Percentiles rank a stretch among this genome's conserved stretches.
These are phyloP conservation scores for Antheraea yamamai DNA, from an alignment of 2,888 invertebrate genomes.

Conservation along the genomic window DNA sequence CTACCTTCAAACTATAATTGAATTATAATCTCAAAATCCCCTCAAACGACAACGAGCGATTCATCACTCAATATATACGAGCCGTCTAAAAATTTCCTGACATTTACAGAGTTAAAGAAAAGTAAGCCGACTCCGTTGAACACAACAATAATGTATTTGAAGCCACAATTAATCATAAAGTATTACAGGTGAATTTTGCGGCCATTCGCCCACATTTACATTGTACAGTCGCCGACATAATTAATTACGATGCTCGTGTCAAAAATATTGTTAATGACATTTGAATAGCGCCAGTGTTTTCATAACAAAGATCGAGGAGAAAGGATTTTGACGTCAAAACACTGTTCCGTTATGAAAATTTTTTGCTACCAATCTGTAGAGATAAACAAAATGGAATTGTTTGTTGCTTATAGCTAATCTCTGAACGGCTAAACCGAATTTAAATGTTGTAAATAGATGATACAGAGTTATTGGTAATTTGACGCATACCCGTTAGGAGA, in stretches of 20 bases:
- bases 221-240: constrained; percentile 18
- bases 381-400: background rate
- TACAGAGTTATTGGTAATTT: no score
- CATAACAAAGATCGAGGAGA: constrained; percentile 7
- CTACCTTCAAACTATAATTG: background rate
- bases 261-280: constrained; percentile 21
- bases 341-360: background rate
- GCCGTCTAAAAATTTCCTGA: constrained; percentile 7
- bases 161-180: constrained; percentile 40
- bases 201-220: constrained; percentile 20
- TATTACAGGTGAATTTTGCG: constrained; percentile 29
- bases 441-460: no score
- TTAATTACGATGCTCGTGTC: constrained; percentile 19
- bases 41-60: background rate
- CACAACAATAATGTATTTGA: constrained; percentile 37
- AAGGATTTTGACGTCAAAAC: constrained; percentile 16
- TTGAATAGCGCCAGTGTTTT: constrained; percentile 18
- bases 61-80: background rate
- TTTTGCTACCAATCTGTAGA: background rate
- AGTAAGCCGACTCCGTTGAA: constrained; percentile 16
- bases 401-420: no score
- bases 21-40: background rate
- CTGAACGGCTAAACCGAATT: no score
- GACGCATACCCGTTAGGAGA: no score
- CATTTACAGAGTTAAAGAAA: constrained; percentile 8